These are phyloP conservation scores for Lordiphosa fenestrarum DNA, from an alignment of 2,888 invertebrate species.

Conservation along the genomic window DNA sequence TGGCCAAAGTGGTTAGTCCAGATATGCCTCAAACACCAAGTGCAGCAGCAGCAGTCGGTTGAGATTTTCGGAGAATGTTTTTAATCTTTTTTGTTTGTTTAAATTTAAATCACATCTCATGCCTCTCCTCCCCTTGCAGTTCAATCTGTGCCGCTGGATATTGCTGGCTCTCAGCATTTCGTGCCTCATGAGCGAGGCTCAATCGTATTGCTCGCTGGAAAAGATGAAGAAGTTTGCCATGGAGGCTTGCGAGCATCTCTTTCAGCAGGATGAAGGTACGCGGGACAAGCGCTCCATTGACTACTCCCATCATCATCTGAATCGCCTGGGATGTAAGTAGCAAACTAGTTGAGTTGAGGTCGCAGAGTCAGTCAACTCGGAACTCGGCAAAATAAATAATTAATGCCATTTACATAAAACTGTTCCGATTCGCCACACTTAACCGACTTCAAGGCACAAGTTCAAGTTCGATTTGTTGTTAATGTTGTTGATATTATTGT, in stretches of 20 bases:
- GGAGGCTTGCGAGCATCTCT: slow-evolving; percentile 78
- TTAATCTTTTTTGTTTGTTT: not conserved
- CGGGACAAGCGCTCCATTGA: slow-evolving; percentile 70
- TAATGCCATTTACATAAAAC: slow-evolving; percentile 34
- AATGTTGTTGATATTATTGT: slow-evolving; percentile 20
- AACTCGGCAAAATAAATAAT: slow-evolving; percentile 35
- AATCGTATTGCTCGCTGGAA: slow-evolving; percentile 74
- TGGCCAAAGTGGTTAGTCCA: slow-evolving; percentile 46
- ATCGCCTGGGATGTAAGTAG: slow-evolving; percentile 69
- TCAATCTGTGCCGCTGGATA: slow-evolving; percentile 47
- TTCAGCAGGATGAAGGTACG: slow-evolving; percentile 62
- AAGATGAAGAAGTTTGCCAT: slow-evolving; percentile 75
- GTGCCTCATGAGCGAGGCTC: slow-evolving; percentile 37
- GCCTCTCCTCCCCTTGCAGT: slow-evolving; percentile 33
- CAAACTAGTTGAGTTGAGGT: slow-evolving; percentile 50
- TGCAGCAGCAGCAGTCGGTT: no score
- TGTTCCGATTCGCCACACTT: slow-evolving; percentile 51
- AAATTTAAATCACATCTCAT: slow-evolving; percentile 20
- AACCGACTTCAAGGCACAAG: slow-evolving; percentile 65
- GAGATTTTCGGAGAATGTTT: no score
- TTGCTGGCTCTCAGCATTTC: slow-evolving; percentile 41
- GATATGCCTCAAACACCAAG: slow-evolving; percentile 8
- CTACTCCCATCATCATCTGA: slow-evolving; percentile 48
- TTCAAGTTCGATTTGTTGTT: slow-evolving; percentile 48
- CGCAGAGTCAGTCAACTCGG: slow-evolving; percentile 75